Conservation (phyloP, 2,888 invertebrate genomes). For the Agrotis puta region DNA sequence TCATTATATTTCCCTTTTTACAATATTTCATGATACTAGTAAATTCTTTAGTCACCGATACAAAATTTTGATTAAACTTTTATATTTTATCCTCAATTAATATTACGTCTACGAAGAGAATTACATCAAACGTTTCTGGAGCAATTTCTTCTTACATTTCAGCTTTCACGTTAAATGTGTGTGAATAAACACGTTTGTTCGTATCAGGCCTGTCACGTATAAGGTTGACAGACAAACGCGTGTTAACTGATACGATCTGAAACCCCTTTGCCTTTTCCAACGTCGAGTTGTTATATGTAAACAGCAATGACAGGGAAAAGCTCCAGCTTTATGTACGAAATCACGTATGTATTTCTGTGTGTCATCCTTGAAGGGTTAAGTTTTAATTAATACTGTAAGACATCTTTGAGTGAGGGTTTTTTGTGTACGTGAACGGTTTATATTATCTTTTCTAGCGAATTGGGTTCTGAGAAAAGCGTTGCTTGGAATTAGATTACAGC, state of each 20-base stretch:
- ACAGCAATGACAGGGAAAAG: conserved; percentile 40
- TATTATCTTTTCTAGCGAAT: neutral
- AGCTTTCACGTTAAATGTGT: conserved; percentile 44
- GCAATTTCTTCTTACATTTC: conserved; percentile 35
- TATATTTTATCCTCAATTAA: conserved; percentile 8
- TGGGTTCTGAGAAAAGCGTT: neutral
- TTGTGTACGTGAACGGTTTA: neutral
- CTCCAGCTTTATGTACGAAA: conserved; percentile 33
- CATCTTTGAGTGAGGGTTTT: conserved; percentile 8
- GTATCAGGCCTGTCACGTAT: conserved; percentile 51
- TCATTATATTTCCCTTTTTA: conserved; percentile 40
- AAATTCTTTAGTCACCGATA: conserved; percentile 23
- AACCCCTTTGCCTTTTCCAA: conserved; percentile 54
- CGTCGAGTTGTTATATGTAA: conserved; percentile 51
- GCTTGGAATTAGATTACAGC: neutral
- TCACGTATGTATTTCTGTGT: conserved; percentile 27
- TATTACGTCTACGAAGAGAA: neutral
- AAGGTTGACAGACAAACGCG: conserved; percentile 60
- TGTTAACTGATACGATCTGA: conserved; percentile 61
- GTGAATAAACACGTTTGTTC: conserved; percentile 47
- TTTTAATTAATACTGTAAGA: conserved; percentile 36
- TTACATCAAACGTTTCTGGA: conserved; percentile 13
- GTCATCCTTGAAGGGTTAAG: conserved; percentile 9
- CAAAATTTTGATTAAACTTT: conserved; percentile 7
- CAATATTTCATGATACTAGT: conserved; percentile 36